Evolutionary conservation across 2,797 vertebrate species (phyloP), one percentile per base, ranked within the genome.

Genomic region (Sebastes glaucus): DNA sequence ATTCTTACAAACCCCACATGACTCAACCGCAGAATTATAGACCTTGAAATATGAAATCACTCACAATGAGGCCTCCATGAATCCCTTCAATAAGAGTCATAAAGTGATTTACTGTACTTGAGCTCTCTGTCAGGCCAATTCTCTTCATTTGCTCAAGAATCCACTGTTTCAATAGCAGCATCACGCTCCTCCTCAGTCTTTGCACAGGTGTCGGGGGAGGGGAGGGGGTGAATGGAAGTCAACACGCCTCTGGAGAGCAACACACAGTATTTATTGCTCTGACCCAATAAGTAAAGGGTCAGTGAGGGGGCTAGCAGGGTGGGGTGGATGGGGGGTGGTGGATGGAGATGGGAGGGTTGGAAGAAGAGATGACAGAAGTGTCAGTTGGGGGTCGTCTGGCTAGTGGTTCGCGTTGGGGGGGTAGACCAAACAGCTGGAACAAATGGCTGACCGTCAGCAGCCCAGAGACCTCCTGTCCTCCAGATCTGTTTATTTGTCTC

Each of bases 191-290:
- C 61, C 70, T 80, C 74, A 14, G 74, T 88, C 92, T 95, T 92
- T 93, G 86, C 90, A 92, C 92, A 95, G 94, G 89, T 94, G 93
- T 91, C 18, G 9, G 70, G 72, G 5, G 14, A n/a, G 76, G 84
- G 55, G 32, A 0, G 32, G 32, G 3, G 32, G 9, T 89, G 84
- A 92, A 85, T 81, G 78, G 81, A 77, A 87, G 90, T 91, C 90
- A 90, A 76, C 74, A 52, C 35, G 78, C 65, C 88, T 92, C 78
- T 64, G 80, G 67, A 87, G 83, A 89, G 85, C 72, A 72, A 71
- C 79, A 80, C 86, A 75, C 82, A 79, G 81, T 86, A 85, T 95
- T 94, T 94, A 94, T 91, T 89, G 77, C 82, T 71, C 81, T 89
- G 89, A 90, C 83, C 91, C 77, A 82, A 83, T 89, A 71, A 90